Conservation (phyloP, 2,113 vertebrate genomes). For the Apaloderma vittatum region DNA sequence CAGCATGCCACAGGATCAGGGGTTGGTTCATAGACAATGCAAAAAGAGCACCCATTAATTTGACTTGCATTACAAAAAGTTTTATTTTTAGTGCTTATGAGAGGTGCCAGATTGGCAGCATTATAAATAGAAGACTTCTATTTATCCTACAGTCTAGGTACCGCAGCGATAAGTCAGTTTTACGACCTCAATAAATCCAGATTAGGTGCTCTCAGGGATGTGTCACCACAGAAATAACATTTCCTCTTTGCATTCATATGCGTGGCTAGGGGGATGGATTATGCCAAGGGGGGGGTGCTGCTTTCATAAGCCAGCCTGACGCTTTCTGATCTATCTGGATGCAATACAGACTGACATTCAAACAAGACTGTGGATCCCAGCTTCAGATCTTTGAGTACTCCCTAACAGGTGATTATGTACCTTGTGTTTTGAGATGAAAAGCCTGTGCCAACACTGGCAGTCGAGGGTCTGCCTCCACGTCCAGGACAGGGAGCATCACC, state of each 20-base stretch:
- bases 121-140: slow-evolving; percentile 60
- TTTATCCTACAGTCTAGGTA: slow-evolving; percentile 42
- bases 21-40: background rate
- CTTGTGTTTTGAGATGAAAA: background rate
- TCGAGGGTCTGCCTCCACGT: background rate
- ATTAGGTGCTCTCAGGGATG: slow-evolving; percentile 35
- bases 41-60: background rate
- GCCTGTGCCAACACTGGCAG: accelerated
- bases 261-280: background rate
- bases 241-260: background rate
- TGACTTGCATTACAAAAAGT: background rate
- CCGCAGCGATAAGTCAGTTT: background rate
- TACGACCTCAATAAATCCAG: slow-evolving; percentile 60
- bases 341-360: background rate
- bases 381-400: background rate
- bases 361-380: background rate
- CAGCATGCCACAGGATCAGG: background rate
- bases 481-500: background rate
- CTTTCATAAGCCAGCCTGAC: background rate
- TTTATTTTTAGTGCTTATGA: slow-evolving; percentile 34
- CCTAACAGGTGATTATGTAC: background rate
- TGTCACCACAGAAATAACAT: background rate
- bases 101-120: slow-evolving; percentile 14
- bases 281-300: background rate
- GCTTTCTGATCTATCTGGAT: background rate